phyloP scores from a whole-genome alignment of 2,113 vertebrate genomes.

The Axis porcinus region DNA sequence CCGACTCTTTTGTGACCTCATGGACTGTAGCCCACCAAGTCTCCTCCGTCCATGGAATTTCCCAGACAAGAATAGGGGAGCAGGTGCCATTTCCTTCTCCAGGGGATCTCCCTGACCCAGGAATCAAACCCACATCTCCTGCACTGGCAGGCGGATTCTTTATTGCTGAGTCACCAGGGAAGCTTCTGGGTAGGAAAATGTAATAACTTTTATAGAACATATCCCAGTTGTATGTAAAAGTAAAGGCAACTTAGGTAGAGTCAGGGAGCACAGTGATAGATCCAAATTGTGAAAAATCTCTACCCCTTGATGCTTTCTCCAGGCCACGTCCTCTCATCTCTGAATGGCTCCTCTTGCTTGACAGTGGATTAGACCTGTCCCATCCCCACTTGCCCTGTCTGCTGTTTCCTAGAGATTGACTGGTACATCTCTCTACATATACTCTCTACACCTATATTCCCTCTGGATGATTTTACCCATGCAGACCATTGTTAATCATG shows the following conservation, averaged over 20 bases:
- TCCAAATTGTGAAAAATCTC: neutral
- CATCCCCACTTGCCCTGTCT: too few species aligned
- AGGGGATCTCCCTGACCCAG: neutral
- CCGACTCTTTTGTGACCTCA: neutral
- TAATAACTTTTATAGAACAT: neutral
- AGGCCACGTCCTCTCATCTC: neutral
- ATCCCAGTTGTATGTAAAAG: neutral
- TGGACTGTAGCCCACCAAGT: neutral
- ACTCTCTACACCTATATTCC: neutral
- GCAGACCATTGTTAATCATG: neutral
- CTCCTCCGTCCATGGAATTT: neutral
- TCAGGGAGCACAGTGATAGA: neutral
- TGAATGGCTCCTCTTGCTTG: neutral
- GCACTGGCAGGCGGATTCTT: neutral
- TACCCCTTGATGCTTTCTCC: neutral
- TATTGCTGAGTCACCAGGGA: neutral
- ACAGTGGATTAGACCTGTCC: neutral
- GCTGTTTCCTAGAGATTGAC: neutral
- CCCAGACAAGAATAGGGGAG: neutral
- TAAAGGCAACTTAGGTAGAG: neutral
- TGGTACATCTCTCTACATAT: neutral
- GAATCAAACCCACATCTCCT: neutral
- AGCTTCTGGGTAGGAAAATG: neutral
- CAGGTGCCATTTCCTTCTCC: neutral
- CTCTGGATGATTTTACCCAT: neutral